These are phyloP conservation scores for Hybos culiciformis DNA, from an alignment of 2,888 invertebrate genomes.

Conservation along the genomic window DNA sequence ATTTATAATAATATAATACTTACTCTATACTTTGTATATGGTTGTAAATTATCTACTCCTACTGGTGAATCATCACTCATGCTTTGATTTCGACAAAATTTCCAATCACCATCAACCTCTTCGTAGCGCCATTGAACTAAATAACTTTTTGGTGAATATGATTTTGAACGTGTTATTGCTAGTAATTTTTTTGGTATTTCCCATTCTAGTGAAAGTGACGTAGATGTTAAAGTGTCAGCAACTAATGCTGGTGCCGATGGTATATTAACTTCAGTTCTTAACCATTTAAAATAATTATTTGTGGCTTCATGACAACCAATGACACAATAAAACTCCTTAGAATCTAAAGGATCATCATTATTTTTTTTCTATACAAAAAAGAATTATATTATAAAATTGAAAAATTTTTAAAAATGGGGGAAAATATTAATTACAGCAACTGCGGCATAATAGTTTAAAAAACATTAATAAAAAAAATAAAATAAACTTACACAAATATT, in stretches of 20 bases:
- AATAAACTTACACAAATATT: slow-evolving; percentile 64
- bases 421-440: not conserved
- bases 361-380: slow-evolving; percentile 50
- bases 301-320: slow-evolving; percentile 73
- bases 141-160: slow-evolving; percentile 40
- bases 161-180: slow-evolving; percentile 39
- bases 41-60: slow-evolving; percentile 62
- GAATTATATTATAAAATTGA: too few relatives aligned
- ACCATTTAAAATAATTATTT: slow-evolving; percentile 55
- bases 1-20: slow-evolving; percentile 20
- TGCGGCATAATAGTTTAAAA: not conserved
- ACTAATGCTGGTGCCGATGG: slow-evolving; percentile 64
- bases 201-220: slow-evolving; percentile 71
- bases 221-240: slow-evolving; percentile 60
- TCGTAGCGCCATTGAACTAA: slow-evolving; percentile 66
- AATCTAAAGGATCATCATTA: slow-evolving; percentile 49
- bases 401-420: not conserved
- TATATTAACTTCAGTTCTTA: slow-evolving; percentile 53
- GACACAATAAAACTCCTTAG: slow-evolving; percentile 61
- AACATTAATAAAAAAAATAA: not conserved
- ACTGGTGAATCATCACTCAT: slow-evolving; percentile 49
- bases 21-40: slow-evolving; percentile 83
- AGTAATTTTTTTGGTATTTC: slow-evolving; percentile 39
- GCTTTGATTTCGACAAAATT: slow-evolving; percentile 62
- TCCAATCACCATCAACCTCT: slow-evolving; percentile 60